A percentile compares a stretch with the other conserved stretches of the same genome.
Evolutionary conservation across 2,797 vertebrate genomes (phyloP).

Genomic region (Echiichthys vipera): DNA sequence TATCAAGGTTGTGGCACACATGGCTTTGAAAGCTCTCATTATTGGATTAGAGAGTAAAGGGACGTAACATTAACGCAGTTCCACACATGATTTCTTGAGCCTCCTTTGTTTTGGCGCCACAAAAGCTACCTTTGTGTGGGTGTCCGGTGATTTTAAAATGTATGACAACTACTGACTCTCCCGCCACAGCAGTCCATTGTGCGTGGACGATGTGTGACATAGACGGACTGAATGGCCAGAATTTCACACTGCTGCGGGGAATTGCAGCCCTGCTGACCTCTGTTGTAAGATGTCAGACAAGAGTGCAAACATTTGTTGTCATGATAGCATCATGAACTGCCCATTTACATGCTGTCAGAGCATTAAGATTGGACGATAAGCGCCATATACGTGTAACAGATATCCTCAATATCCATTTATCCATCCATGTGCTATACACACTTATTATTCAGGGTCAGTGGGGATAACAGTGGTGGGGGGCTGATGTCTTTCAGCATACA

Average conservation of each 20-base stretch:
- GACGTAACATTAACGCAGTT: conserved; percentile 43
- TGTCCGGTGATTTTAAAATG: conserved; percentile 43
- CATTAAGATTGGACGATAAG: not conserved
- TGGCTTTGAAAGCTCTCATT: conserved; percentile 36
- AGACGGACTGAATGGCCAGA: conserved; percentile 11
- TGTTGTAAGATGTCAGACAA: not conserved
- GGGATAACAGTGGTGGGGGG: not conserved
- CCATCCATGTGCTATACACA: not conserved
- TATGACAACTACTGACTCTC: conserved; percentile 47
- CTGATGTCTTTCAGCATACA: not conserved
- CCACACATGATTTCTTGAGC: conserved; percentile 39
- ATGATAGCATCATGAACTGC: not conserved
- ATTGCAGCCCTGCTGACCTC: not conserved
- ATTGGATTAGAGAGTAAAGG: conserved; percentile 12
- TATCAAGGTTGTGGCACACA: conserved; percentile 1
- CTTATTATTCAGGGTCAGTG: not conserved
- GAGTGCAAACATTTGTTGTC: conserved; percentile 10
- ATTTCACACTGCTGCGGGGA: conserved; percentile 3
- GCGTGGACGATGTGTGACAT: conserved; percentile 19
- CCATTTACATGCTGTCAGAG: not conserved
- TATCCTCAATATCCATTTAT: not conserved
- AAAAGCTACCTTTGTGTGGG: conserved; percentile 72
- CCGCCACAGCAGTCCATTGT: conserved; percentile 51
- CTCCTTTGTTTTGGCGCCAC: conserved; percentile 50
- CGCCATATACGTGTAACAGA: not conserved